Evolutionary conservation across 2,888 invertebrate species (phyloP).

Genomic region (Caenorhabditis auriculariae): DNA sequence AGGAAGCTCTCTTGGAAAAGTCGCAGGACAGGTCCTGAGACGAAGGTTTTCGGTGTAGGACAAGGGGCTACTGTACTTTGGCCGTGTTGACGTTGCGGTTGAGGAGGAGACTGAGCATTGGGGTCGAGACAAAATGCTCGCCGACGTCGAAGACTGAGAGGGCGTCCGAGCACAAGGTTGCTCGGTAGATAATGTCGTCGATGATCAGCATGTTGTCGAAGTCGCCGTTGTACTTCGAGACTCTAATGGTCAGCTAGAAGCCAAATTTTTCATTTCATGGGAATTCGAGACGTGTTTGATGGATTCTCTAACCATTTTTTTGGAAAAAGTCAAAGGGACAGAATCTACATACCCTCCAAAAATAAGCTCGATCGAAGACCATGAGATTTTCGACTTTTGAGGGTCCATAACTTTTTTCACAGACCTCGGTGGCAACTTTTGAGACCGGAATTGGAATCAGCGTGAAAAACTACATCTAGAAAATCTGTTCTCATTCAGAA

Average conservation of each 20-base stretch:
- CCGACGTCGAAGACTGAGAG: constrained; percentile 56
- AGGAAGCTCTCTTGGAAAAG: constrained; percentile 54
- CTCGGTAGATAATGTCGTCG: constrained; percentile 55
- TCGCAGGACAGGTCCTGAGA: constrained; percentile 55
- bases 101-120: constrained; percentile 51
- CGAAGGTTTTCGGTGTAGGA: background rate
- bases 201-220: constrained; percentile 59
- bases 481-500: too few relatives aligned
- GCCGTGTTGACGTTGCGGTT: constrained; percentile 53
- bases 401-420: too few relatives aligned
- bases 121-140: constrained; percentile 52
- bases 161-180: constrained; percentile 49
- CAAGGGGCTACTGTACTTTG: constrained; percentile 24
- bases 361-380: too few relatives aligned
- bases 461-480: too few relatives aligned
- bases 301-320: too few relatives aligned
- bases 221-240: constrained; percentile 47
- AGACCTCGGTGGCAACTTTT: too few relatives aligned
- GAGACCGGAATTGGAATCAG: too few relatives aligned
- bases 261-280: too few relatives aligned
- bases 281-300: background rate
- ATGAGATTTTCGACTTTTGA: too few relatives aligned
- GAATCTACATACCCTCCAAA: too few relatives aligned
- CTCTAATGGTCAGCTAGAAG: constrained; percentile 51
- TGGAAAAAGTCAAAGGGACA: too few relatives aligned